Conservation (phyloP, 1,140 invertebrate genomes). For the Euura lappo region DNA sequence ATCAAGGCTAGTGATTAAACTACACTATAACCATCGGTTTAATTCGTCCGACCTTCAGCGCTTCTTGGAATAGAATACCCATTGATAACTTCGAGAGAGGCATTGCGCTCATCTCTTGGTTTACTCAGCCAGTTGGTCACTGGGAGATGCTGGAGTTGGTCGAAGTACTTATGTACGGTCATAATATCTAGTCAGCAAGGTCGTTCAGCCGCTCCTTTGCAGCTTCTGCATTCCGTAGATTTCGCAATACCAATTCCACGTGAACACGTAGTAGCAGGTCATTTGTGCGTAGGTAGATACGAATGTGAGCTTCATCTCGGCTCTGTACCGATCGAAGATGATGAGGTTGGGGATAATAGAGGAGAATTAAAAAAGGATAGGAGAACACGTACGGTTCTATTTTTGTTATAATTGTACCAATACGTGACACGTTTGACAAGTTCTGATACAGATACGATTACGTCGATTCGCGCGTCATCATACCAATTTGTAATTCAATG, state of each 20-base stretch:
- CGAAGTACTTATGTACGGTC: background rate
- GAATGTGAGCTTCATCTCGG: too few relatives aligned
- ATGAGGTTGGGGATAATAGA: too few relatives aligned
- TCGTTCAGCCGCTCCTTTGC: background rate
- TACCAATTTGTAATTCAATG: conserved; percentile 5
- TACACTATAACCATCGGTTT: background rate
- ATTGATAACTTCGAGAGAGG: background rate
- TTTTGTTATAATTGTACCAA: too few relatives aligned
- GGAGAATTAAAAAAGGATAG: too few relatives aligned
- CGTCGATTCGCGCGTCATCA: background rate
- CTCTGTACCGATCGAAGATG: too few relatives aligned
- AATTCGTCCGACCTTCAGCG: background rate
- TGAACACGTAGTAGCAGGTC: too few relatives aligned
- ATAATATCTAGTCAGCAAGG: conserved; percentile 1
- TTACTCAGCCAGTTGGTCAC: background rate
- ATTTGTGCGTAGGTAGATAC: too few relatives aligned
- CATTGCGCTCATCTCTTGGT: background rate
- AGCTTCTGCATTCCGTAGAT: background rate
- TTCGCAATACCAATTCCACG: too few relatives aligned
- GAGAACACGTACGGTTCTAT: too few relatives aligned
- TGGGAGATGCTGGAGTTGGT: background rate
- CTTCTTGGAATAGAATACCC: background rate
- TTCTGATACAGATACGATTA: background rate
- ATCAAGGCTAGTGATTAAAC: too few relatives aligned
- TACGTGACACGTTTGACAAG: background rate